Conservation (phyloP, 1,140 invertebrate genomes). For the Camponotus pennsylvanicus region DNA sequence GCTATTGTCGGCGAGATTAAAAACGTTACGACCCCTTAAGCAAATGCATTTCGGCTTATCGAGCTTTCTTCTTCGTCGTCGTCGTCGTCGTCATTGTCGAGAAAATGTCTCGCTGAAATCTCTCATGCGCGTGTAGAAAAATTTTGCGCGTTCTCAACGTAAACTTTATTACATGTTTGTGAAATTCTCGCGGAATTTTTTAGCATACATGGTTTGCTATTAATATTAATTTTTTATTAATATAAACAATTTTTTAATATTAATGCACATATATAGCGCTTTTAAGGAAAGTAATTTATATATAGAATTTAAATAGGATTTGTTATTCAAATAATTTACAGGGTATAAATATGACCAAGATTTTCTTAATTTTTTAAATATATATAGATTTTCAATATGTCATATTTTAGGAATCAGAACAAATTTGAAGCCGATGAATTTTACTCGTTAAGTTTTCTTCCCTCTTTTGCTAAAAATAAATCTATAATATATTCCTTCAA, state of each 20-base stretch:
- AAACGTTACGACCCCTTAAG: constrained; percentile 68
- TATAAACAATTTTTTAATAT: neutral
- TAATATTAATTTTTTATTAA: neutral
- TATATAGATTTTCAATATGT: too few relatives aligned
- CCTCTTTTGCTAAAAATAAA: too few relatives aligned
- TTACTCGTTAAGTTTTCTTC: neutral
- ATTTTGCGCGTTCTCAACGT: neutral
- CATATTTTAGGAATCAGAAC: neutral
- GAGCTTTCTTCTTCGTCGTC: constrained; percentile 25
- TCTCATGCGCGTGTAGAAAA: neutral
- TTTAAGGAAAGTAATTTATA: neutral
- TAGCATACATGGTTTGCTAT: neutral
- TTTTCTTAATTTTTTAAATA: neutral
- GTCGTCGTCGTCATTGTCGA: neutral
- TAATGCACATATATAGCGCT: neutral
- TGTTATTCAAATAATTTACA: neutral
- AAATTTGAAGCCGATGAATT: neutral
- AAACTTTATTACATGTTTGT: constrained; percentile 4
- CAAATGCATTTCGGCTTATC: constrained; percentile 63
- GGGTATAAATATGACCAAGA: neutral
- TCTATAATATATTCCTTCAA: too few relatives aligned
- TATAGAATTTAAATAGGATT: neutral
- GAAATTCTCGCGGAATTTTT: neutral
- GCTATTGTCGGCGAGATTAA: constrained; percentile 70
- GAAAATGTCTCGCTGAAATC: neutral